Base-by-base conservation (phyloP, 2,797 vertebrate species). In the Myotis pilosus region DNA sequence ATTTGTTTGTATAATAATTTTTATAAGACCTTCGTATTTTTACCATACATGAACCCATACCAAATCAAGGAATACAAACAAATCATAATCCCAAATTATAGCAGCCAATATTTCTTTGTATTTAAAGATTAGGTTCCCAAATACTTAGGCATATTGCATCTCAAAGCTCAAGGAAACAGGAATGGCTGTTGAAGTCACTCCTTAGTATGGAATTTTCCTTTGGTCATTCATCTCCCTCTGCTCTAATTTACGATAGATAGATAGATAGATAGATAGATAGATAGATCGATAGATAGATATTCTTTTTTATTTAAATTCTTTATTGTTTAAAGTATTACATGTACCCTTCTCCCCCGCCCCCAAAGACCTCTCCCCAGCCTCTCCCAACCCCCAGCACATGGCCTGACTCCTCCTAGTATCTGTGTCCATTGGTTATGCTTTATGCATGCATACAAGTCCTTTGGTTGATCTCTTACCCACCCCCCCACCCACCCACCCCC, bases 151-250 rank as follows among this genome's bases (percentile, higher is more conserved):
- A 12, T 83, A 68, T 68, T 30, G 68, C 17, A 49, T 81, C 62
- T 95, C 72, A 87, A 71, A 76, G 36, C 76, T 94, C 76, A 78
- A 81, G 60, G 68, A 36, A 69, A 83, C 93, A 87, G 2, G 49
- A 91, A 87, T 68, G 10, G 23, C 49, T 85, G 8, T 44, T 76
- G 75, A 87, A 68, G 62, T 86, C 44, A 78, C 87, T 90, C 72
- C 71, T 81, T 47, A 79, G 25, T 38, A 47, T 69, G n/a, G n/a
- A 89, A 92, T 94, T 96, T 72, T 83, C 41, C 90, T 95, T 60
- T 74, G 41, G 33, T 91, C 23, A 72, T 87, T 94, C 49, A 53
- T 74, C 88, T 71, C 28, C 64, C 41, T 87, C 71, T 90, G 38
- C 33, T 87, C 44, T 75, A 19, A 47, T 19, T 49, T 83, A 87